Percentiles rank a stretch among this genome's conserved stretches.
Evolutionary conservation across 2,888 invertebrate species (phyloP).

Genomic region (Hyles lineata): DNA sequence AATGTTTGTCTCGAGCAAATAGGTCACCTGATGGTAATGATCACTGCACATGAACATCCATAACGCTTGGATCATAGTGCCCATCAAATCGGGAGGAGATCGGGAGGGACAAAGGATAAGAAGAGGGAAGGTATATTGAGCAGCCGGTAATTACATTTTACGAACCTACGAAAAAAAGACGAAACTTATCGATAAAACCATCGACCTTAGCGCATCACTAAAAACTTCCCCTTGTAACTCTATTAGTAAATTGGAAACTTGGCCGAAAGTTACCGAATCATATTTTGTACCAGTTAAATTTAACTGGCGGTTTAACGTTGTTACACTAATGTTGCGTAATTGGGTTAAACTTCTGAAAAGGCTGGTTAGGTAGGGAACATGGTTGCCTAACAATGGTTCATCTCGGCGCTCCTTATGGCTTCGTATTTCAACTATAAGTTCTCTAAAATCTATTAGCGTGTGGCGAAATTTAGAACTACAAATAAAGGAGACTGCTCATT

Average conservation of each 20-base stretch:
- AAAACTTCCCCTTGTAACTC: slow-evolving; percentile 7
- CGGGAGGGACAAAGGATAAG: no score
- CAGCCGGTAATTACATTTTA: no score
- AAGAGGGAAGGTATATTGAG: no score
- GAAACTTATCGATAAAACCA: background rate
- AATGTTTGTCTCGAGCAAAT: no score
- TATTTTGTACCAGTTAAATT: slow-evolving; percentile 3
- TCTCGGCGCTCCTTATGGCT: background rate
- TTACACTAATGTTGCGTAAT: background rate
- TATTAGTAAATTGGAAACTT: slow-evolving; percentile 14
- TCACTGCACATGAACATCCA: no score
- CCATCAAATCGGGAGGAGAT: no score
- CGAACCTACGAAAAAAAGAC: background rate
- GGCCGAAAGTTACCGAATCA: background rate
- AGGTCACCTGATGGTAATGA: no score
- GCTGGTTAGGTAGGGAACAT: background rate
- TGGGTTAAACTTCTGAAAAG: background rate
- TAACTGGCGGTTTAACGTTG: background rate
- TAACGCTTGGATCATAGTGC: no score
- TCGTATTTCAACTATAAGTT: no score
- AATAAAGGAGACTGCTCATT: no score
- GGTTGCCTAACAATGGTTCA: background rate
- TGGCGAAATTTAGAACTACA: no score
- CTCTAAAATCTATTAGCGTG: no score
- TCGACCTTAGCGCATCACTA: background rate